phyloP scores from a whole-genome alignment of 2,113 vertebrate species.

The Sorex fumeus region DNA sequence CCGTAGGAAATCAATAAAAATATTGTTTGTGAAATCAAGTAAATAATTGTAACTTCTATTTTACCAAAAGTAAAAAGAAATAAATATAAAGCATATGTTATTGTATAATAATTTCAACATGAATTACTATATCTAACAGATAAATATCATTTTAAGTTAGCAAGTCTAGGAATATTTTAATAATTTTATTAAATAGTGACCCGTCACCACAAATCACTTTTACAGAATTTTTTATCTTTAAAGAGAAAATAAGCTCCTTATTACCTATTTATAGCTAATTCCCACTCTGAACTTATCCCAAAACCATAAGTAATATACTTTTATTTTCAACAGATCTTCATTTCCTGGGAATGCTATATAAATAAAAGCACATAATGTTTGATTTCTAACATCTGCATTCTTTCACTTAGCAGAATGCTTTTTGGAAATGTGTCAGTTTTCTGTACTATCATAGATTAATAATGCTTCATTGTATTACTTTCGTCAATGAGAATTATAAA shows the following conservation, averaged over 20 bases:
- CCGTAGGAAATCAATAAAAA: neutral
- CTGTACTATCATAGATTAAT: neutral
- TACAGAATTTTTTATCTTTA: neutral
- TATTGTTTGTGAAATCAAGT: neutral
- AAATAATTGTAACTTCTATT: neutral
- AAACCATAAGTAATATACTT: neutral
- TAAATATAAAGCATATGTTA: neutral
- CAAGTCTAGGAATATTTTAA: neutral
- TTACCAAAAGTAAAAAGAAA: neutral
- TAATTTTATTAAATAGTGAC: neutral
- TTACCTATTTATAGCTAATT: neutral
- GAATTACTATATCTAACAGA: neutral
- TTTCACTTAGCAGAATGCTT: neutral
- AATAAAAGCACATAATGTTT: neutral
- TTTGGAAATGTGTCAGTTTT: neutral
- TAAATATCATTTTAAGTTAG: neutral
- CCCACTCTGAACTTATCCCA: too few relatives aligned
- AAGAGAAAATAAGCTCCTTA: neutral
- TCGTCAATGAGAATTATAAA: neutral
- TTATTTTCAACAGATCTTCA: neutral
- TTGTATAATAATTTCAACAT: neutral
- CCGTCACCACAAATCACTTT: neutral
- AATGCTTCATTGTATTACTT: neutral
- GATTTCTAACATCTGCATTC: neutral
- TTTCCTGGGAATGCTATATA: neutral